Base-by-base conservation (phyloP, 2,797 vertebrate species). In the Corythornis leucogaster region DNA sequence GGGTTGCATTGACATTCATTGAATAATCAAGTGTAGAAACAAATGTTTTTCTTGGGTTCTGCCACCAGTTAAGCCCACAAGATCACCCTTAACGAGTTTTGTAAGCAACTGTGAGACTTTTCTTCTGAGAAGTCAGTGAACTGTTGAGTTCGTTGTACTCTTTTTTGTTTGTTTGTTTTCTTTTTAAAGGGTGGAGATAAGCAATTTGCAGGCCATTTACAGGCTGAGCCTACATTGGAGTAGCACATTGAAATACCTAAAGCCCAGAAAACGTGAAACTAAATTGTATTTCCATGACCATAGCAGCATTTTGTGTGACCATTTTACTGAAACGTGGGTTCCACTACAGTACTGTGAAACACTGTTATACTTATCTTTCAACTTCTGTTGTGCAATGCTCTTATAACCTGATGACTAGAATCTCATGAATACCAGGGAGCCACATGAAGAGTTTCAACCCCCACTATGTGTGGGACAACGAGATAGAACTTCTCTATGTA, bases 291-390 rank as follows among this genome's bases (percentile, higher is more conserved):
- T 1, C 45, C 46, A 5, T 80, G 43, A 50, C 38, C 22, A 40
- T 14, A 70, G 35, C 53, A 74, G 59, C 63, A 77, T 87, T 93
- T 58, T 48, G 7, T 51, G 35, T 62, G 35, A 66, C 38, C 3
- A 24, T 75, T 77, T 64, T 66, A 42, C 53, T 76, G 75, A 80
- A 80, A 82, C 50, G 25, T 82, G 24, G 57, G 51, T 92, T 77
- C 86, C 86, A 64, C 57, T 57, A 46, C 66, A 42, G 25, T 87
- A 35, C 48, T 85, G 61, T 87, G 80, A 91, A 90, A 91, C 76
- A 87, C 70, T 81, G 59, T 87, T 95, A 57, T 55, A 38, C 35
- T 83, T 88, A 66, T 73, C 73, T 91, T 67, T 86, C 63, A 90
- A 90, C 80, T 87, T 42, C 46, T 21, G 31, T 82, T 76, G 68